Base-by-base conservation (phyloP, 2,113 vertebrate genomes). In the Triplophysa dalaica region DNA sequence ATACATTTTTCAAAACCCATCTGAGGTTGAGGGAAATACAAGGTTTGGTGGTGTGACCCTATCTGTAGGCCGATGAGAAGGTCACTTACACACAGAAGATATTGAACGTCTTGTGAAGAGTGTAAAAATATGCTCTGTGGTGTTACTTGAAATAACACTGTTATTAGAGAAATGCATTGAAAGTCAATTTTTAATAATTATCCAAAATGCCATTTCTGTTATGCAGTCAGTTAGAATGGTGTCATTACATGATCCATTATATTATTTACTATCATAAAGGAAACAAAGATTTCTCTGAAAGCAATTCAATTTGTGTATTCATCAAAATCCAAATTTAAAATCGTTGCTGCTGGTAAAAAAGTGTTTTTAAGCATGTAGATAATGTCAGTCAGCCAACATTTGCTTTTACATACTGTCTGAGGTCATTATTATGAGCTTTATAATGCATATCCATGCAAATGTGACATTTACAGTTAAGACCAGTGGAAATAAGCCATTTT, bases 361-460 rank as follows among this genome's bases (percentile, higher is more conserved):
- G 29, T 7, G 33, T 38, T 38, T 38, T 38, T 38, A 38, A 16
- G 48, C 48, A 50, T 4, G 9, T 13, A 13, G 48, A 50, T 50
- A 50, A 50, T 50, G 48, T 16, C 48, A 50, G 48, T 50, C 48
- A 50, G 48, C 48, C 33, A 38, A 38, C 33, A 1, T 8, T 38
- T 38, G 33, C 33, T 38, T 38, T 38, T 38, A 38, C 33, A 38
- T 38, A 38, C 33, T 38, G 33, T 38, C 6, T 8, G 6, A 7
- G 33, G 3, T 58, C 54, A 58, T 9, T 56, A 14, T 56, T 50
- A 64, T 12, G n/a, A 50, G 13, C 33, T 61, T 56, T 69, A 45
- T 33, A 38, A 56, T 65, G 26, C 63, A 74, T 75, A 43, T 81
- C 81, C 58, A 79, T 76, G 83, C 78, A 81, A 81, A 84, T 84